A percentile compares a stretch with the other conserved stretches of the same genome.
phyloP scores from a whole-genome alignment of 2,888 invertebrate genomes.

The Drosophila birchii region DNA sequence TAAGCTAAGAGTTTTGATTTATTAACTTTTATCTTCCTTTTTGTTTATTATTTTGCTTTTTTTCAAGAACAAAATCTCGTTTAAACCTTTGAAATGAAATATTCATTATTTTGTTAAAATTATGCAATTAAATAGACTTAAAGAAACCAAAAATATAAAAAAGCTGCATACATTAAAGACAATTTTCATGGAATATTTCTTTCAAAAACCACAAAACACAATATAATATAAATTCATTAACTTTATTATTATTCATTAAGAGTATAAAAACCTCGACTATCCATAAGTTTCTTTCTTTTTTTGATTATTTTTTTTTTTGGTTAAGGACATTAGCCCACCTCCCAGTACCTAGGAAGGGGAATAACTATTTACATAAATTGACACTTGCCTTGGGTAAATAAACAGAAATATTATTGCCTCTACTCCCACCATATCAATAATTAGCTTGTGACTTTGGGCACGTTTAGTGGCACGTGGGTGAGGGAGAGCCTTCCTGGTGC shows the following conservation, averaged over 20 bases:
- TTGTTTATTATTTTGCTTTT: not conserved
- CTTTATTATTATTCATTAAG: no score
- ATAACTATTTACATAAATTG: constrained; percentile 62
- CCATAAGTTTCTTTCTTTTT: not conserved
- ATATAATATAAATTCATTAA: not conserved
- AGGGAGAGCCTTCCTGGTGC: not conserved
- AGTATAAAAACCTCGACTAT: not conserved
- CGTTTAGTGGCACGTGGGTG: constrained; percentile 39
- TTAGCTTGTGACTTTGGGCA: constrained; percentile 44
- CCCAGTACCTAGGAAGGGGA: not conserved
- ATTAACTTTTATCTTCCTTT: not conserved
- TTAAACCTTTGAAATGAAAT: not conserved
- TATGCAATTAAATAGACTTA: not conserved
- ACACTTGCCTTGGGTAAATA: constrained; percentile 53
- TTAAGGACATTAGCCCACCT: constrained; percentile 47
- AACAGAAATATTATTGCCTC: constrained; percentile 21
- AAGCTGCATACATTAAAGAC: not conserved
- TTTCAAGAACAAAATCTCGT: not conserved
- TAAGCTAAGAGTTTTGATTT: not conserved
- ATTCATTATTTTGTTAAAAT: not conserved
- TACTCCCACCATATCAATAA: constrained; percentile 39
- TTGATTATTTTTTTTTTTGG: constrained; percentile 11
- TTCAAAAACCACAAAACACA: no score
- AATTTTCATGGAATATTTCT: not conserved
- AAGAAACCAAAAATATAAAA: not conserved